These are phyloP conservation scores for Eurystomus gularis DNA, from an alignment of 2,113 vertebrate species.

Conservation along the genomic window DNA sequence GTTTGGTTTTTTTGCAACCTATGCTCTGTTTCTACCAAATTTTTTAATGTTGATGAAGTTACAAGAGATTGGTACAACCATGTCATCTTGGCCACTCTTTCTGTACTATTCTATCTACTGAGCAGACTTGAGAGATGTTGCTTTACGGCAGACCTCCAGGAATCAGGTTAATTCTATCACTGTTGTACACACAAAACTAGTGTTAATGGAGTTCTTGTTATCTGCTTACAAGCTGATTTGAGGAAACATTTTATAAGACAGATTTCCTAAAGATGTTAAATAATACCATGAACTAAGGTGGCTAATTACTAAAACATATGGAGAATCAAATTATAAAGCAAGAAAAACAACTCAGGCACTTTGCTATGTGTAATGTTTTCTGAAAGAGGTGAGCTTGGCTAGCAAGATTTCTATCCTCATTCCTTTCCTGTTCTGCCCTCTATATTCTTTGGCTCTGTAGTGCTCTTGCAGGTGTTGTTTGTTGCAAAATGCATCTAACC, in stretches of 20 bases:
- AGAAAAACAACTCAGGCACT: not conserved
- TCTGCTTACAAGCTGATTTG: not conserved
- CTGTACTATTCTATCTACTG: not conserved
- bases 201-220: not conserved
- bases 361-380: constrained; percentile 36
- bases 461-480: constrained; percentile 64
- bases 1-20: not conserved
- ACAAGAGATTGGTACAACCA: not conserved
- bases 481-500: constrained; percentile 27
- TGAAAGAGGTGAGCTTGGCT: constrained; percentile 13
- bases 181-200: not conserved
- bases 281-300: not conserved
- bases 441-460: not conserved
- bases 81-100: not conserved
- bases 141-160: not conserved
- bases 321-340: constrained; percentile 32
- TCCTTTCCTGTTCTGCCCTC: constrained; percentile 21
- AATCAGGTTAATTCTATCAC: not conserved
- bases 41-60: not conserved
- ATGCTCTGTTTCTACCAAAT: not conserved
- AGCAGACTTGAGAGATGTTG: not conserved
- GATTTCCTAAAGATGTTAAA: not conserved
- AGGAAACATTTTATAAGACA: not conserved
- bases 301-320: not conserved
- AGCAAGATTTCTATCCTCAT: constrained; percentile 21